A percentile compares a stretch with the other conserved stretches of the same genome.
These are phyloP conservation scores for Drosophila bifasciata DNA, from an alignment of 1,140 invertebrate species.

Conservation along the genomic window DNA sequence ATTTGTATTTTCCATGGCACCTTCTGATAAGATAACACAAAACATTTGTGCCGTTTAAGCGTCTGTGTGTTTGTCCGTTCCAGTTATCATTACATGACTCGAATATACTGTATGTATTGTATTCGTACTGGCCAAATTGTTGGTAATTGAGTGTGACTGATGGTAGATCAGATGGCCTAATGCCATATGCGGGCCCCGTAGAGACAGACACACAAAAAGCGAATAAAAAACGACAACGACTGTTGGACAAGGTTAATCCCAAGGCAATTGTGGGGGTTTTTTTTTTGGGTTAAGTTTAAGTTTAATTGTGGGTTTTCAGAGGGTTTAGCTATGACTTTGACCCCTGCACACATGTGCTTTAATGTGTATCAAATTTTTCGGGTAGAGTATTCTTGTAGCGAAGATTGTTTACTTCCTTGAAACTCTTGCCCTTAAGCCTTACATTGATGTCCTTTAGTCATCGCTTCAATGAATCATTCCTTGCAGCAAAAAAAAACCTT, in stretches of 20 bases:
- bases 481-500: background rate
- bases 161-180: constrained; percentile 8
- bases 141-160: constrained; percentile 33
- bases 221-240: no score
- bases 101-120: constrained; percentile 12
- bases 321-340: no score
- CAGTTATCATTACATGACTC: constrained; percentile 17
- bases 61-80: constrained; percentile 5
- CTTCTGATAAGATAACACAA: constrained; percentile 47
- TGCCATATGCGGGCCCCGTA: no score
- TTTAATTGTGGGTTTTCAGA: constrained; percentile 5
- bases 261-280: constrained; percentile 13
- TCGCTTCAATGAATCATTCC: no score
- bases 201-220: no score
- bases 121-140: constrained; percentile 21
- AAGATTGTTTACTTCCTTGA: no score
- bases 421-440: no score
- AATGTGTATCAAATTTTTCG: no score
- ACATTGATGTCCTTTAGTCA: no score
- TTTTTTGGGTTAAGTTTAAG: background rate
- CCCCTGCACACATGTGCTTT: no score
- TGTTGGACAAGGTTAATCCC: background rate
- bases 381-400: no score
- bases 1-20: constrained; percentile 39
- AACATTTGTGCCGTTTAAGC: constrained; percentile 18